Percentiles rank a stretch among this genome's conserved stretches.
phyloP scores from a whole-genome alignment of 2,113 vertebrate genomes.

The Microcebus griseorufus region DNA sequence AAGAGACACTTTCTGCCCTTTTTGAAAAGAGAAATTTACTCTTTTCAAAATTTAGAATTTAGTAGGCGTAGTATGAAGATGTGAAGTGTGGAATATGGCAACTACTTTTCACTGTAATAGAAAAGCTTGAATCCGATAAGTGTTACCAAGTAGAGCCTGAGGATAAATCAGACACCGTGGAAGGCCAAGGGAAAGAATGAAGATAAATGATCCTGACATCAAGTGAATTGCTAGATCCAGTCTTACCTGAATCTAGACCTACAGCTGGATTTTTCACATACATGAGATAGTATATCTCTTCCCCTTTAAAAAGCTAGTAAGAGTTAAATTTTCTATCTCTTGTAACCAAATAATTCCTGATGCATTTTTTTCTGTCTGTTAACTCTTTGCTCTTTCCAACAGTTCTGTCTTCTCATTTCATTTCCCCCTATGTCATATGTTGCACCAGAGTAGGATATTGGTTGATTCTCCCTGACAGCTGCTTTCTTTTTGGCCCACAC shows the following conservation, averaged over 20 bases:
- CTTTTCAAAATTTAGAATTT: background rate
- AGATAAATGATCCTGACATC: background rate
- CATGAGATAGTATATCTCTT: background rate
- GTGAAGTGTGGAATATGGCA: background rate
- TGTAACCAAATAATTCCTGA: background rate
- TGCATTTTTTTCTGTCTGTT: background rate
- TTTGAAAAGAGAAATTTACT: background rate
- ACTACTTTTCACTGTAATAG: background rate
- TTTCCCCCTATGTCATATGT: background rate
- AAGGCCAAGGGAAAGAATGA: background rate
- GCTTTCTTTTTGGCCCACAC: background rate
- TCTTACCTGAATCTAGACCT: background rate
- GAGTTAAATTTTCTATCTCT: background rate
- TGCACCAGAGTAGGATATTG: background rate
- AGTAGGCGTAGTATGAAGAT: background rate
- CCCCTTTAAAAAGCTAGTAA: background rate
- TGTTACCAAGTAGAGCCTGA: background rate
- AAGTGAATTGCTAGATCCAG: background rate
- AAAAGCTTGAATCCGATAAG: background rate
- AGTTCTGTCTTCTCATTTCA: constrained; percentile 13
- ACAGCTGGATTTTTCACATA: background rate
- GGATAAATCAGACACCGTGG: background rate
- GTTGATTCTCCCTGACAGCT: background rate
- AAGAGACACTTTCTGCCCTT: background rate
- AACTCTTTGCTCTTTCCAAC: background rate